These are phyloP conservation scores for Poeciliopsis presidionis DNA, from an alignment of 2,797 vertebrate genomes.

Conservation along the genomic window DNA sequence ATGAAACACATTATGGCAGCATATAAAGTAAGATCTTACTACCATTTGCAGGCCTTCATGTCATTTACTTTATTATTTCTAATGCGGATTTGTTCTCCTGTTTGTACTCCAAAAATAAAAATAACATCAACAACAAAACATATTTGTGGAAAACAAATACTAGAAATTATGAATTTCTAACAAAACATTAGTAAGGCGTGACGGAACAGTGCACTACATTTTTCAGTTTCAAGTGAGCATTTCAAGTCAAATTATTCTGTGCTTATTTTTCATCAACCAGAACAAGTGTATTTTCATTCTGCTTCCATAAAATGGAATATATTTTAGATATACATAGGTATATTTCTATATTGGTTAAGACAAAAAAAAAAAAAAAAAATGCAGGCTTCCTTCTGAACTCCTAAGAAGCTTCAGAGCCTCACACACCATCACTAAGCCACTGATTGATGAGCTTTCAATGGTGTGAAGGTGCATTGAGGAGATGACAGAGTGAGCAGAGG, in stretches of 20 bases:
- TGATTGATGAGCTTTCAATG: conserved; percentile 40
- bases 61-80: not conserved
- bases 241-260: not conserved
- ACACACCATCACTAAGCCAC: conserved; percentile 34
- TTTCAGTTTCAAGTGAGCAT: not conserved
- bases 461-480: conserved; percentile 33
- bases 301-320: not conserved
- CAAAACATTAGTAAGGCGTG: not conserved
- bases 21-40: not conserved
- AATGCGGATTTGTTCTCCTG: not conserved
- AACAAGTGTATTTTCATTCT: not conserved
- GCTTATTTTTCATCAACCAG: not conserved
- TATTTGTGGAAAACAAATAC: not conserved
- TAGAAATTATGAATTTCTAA: too few relatives aligned
- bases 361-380: not conserved
- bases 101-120: not conserved
- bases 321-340: not conserved
- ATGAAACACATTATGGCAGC: not conserved
- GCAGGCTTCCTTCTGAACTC: not conserved
- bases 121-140: not conserved
- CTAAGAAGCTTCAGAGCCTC: conserved; percentile 21
- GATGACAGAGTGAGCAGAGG: conserved; percentile 19
- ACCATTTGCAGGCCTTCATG: not conserved
- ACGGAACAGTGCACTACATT: not conserved
- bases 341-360: not conserved